Conservation (phyloP, 2,888 invertebrate genomes). For the Drosophila nr. perissopoda region DNA sequence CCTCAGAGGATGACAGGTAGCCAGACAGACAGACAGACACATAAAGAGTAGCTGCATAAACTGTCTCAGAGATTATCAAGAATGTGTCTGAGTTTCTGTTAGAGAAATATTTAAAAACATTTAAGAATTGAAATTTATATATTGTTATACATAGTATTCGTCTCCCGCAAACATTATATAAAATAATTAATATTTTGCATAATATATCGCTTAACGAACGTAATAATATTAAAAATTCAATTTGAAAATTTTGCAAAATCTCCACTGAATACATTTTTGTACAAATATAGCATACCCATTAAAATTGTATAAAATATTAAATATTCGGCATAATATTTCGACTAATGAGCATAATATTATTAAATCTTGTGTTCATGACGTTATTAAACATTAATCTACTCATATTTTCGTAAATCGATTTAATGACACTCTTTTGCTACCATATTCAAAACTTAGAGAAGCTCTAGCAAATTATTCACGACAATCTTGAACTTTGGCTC, state of each 20-base stretch:
- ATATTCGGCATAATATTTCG: not conserved
- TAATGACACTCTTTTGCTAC: not conserved
- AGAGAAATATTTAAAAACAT: not conserved
- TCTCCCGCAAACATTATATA: not conserved
- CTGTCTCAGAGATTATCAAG: not conserved
- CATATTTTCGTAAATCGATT: not conserved
- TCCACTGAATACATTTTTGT: not conserved
- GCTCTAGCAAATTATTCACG: conserved; percentile 41
- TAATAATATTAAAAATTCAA: not conserved
- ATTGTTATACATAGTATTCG: not conserved
- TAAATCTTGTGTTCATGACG: not conserved
- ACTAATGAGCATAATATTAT: not conserved
- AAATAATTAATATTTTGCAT: not conserved
- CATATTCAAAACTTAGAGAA: not conserved
- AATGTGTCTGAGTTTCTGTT: not conserved
- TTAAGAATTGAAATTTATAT: not conserved
- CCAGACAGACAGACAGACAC: not conserved
- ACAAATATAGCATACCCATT: not conserved
- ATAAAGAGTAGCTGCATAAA: not conserved
- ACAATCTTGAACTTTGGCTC: conserved; percentile 27
- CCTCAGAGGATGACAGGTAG: not conserved
- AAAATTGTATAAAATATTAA: not conserved
- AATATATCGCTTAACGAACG: not conserved
- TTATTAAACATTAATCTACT: not conserved
- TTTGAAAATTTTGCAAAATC: not conserved